These are phyloP conservation scores for Chelonoidis abingdonii DNA, from an alignment of 2,113 vertebrate species.

Conservation along the genomic window DNA sequence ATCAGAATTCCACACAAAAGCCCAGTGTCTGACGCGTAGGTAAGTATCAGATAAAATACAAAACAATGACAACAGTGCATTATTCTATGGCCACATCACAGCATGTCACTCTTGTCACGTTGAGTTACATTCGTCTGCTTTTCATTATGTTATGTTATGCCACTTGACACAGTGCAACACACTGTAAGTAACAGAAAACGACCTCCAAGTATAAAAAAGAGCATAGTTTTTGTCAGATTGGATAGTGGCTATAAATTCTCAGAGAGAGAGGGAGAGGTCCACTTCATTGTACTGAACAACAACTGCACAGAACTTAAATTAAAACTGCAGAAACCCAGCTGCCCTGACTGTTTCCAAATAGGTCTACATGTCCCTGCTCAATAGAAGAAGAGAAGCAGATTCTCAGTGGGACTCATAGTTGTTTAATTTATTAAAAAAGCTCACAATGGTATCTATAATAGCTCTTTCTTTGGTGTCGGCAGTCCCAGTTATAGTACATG, in stretches of 20 bases:
- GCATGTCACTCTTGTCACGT: constrained; percentile 66
- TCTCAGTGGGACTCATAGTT: neutral
- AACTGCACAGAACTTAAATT: constrained; percentile 46
- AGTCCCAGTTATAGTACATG: neutral
- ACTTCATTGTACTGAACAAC: constrained; percentile 28
- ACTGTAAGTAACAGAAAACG: constrained; percentile 75
- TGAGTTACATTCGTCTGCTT: constrained; percentile 69
- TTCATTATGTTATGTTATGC: constrained; percentile 61
- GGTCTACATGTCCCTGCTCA: neutral
- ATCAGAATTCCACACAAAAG: constrained; percentile 28
- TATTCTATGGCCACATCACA: constrained; percentile 71
- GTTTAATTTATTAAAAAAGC: constrained; percentile 26
- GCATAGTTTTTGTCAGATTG: constrained; percentile 68
- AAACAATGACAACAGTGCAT: constrained; percentile 61
- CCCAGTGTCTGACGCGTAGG: neutral
- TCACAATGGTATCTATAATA: neutral
- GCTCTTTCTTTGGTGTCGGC: neutral
- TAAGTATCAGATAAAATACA: constrained; percentile 34
- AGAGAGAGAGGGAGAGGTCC: neutral
- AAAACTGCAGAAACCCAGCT: constrained; percentile 15
- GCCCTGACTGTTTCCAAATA: neutral
- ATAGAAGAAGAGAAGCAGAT: neutral
- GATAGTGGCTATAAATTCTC: constrained; percentile 43
- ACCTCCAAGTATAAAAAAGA: constrained; percentile 70
- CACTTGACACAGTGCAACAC: constrained; percentile 69